Evolutionary conservation across 2,113 vertebrate species (phyloP).

Genomic region (Mobula hypostoma): DNA sequence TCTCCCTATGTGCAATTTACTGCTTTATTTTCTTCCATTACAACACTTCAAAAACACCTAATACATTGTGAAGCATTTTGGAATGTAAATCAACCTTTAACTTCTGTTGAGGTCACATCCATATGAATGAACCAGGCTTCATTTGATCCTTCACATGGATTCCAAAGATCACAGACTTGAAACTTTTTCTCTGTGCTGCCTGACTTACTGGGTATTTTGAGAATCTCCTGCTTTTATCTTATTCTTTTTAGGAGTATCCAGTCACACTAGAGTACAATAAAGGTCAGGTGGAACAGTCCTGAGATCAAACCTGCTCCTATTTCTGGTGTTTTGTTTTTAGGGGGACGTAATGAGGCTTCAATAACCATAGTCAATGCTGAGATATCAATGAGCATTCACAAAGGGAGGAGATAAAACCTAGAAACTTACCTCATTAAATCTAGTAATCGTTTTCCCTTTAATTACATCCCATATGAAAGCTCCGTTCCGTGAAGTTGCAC

Average conservation of each 20-base stretch:
- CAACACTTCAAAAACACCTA: background rate
- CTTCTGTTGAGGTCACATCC: no score
- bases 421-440: slow-evolving; percentile 78
- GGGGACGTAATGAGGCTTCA: no score
- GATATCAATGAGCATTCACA: no score
- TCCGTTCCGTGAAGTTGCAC: slow-evolving; percentile 84
- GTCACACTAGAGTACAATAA: background rate
- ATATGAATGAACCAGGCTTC: slow-evolving; percentile 64
- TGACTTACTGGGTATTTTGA: background rate
- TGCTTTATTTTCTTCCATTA: background rate
- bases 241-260: slow-evolving; percentile 34
- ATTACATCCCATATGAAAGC: slow-evolving; percentile 92
- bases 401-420: background rate
- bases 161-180: no score
- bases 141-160: slow-evolving; percentile 46
- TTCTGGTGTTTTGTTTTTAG: no score
- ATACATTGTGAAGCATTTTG: background rate
- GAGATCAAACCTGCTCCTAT: no score
- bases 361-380: no score
- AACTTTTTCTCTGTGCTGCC: no score
- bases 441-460: slow-evolving; percentile 86
- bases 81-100: no score
- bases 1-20: background rate
- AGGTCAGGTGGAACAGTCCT: background rate
- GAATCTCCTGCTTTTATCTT: background rate